Evolutionary conservation across 2,797 vertebrate genomes (phyloP).

Genomic region (Alauda arvensis): DNA sequence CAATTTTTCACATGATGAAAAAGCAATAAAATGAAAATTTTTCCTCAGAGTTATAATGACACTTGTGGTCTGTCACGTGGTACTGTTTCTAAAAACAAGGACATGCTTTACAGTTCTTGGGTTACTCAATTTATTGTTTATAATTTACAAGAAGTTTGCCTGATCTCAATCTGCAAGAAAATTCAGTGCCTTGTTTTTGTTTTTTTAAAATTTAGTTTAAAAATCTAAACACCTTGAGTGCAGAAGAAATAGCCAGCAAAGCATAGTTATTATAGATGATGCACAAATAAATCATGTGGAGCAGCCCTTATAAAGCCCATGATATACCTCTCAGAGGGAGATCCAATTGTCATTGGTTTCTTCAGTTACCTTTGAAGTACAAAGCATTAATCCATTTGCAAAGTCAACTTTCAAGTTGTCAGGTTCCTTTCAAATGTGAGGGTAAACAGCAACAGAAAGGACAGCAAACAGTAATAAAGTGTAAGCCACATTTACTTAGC

Average conservation of each 20-base stretch:
- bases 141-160: neutral
- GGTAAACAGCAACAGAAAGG: conserved; percentile 29
- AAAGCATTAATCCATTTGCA: conserved; percentile 7
- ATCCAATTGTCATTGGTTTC: neutral
- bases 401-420: conserved; percentile 6
- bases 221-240: neutral
- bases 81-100: neutral
- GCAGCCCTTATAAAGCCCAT: neutral
- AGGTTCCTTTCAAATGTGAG: conserved; percentile 24
- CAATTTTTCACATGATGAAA: conserved; percentile 2
- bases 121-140: conserved; percentile 19
- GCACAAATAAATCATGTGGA: neutral
- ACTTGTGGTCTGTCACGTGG: neutral
- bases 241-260: neutral
- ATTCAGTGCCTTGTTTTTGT: neutral
- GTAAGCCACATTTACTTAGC: conserved; percentile 25
- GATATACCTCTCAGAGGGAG: neutral
- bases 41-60: neutral
- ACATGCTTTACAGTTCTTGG: neutral
- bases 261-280: neutral
- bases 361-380: conserved; percentile 21
- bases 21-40: neutral
- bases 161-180: neutral
- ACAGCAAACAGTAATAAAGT: conserved; percentile 23
- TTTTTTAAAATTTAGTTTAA: neutral